Evolutionary conservation across 2,113 vertebrate species (phyloP), one percentile per base, ranked within the genome.

Genomic region (Takifugu flavidus): DNA sequence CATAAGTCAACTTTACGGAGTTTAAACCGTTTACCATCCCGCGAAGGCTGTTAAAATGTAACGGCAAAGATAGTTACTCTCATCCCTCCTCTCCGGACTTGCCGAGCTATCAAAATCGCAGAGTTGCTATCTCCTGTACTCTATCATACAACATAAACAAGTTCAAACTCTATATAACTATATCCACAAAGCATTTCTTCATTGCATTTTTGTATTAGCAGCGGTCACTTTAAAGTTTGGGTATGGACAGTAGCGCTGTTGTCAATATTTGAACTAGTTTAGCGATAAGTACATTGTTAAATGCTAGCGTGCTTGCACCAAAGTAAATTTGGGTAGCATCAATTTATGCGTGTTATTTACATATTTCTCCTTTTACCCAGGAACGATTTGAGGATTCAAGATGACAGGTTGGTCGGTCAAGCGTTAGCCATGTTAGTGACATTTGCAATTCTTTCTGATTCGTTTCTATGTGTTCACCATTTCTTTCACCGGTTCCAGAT

Each of bases 401-500:
- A 88, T 88, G 86, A 53, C 70, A 80, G 86, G 86, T 88, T 74
- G 67, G 83, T 81, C 43, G 57, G 25, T 53, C 10, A 39, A 12
- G 27, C 14, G 45, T 5, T 51, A n/a, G 42, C 29, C 51, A 20
- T 56, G 26, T 52, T 26, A 43, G 4, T 20, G 4, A 27, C 39
- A 11, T 1, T 47, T 0, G 15, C 4, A 6, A 13, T 27, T 28
- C 7, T 12, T n/a, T 25, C 15, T 3, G 5, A 5, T 2, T 43
- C 1, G 49, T 20, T 5, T 29, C 25, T 49, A 4, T 29, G 15
- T 39, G 4, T 43, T 57, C 1, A 31, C 13, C 2, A 27, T 29
- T 61, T 53, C 20, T 6, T 75, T 20, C 20, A 20, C 20, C 20
- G 20, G 14, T 82, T 78, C 74, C 49, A 98, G 96, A 90, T 1